phyloP scores from a whole-genome alignment of 2,888 invertebrate species.

The Falcaria lacertinaria region DNA sequence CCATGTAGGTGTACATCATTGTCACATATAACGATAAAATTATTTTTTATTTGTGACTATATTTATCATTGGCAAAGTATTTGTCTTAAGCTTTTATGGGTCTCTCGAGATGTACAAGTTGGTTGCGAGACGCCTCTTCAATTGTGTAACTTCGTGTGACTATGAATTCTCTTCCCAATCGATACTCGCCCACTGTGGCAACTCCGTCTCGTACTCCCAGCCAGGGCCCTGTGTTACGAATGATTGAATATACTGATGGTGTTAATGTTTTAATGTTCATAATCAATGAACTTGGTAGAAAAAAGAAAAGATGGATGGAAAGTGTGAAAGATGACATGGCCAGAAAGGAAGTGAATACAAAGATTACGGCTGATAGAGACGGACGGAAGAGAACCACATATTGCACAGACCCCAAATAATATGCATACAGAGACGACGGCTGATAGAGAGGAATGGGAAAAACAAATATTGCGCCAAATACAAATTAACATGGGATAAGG shows the following conservation, averaged over 20 bases:
- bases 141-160: conserved; percentile 52
- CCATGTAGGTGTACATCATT: not conserved
- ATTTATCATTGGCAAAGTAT: conserved; percentile 6
- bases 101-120: conserved; percentile 21
- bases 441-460: too few species aligned
- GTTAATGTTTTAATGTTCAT: too few species aligned
- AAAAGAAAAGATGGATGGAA: too few species aligned
- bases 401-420: too few species aligned
- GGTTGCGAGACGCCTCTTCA: conserved; percentile 51
- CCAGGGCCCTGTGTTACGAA: conserved; percentile 87
- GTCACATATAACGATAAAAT: not conserved
- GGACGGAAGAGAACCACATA: too few species aligned
- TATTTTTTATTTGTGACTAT: not conserved
- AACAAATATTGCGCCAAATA: not conserved
- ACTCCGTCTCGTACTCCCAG: conserved; percentile 95
- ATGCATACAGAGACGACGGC: too few species aligned
- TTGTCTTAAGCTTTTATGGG: conserved; percentile 10
- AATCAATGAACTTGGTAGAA: too few species aligned
- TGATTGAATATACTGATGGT: too few species aligned
- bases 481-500: too few species aligned
- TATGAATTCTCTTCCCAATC: conserved; percentile 87
- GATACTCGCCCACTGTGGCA: conserved; percentile 94
- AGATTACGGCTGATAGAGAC: too few species aligned
- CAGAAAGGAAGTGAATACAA: too few species aligned
- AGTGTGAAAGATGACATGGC: too few species aligned